Evolutionary conservation across 2,113 vertebrate species (phyloP), one percentile per base, ranked within the genome.

Genomic region (Tachuris rubrigastra): DNA sequence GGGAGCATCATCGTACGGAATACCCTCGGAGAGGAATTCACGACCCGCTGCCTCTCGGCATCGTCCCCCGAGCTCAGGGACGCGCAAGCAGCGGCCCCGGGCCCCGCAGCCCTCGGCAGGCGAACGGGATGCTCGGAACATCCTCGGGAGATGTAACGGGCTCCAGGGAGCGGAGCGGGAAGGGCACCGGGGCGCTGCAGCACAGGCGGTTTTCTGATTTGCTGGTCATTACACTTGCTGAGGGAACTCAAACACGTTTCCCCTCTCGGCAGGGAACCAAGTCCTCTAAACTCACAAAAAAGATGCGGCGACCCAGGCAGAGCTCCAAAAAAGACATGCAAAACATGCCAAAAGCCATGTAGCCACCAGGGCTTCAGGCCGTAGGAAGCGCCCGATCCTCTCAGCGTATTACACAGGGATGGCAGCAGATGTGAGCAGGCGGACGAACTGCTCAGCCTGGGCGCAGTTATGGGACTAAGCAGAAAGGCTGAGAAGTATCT

Each of bases 1-100:
- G 22, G 31, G 11, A n/a, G 30, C 22, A 8, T 10, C 2, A 3
- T 12, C 1, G 0, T 21, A 31, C 20, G 28, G 39, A 62, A 8
- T 4, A 27, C 10, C 6, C 16, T 28, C 11, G 10, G 6, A 5
- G 23, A 52, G 28, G 4, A 30, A 12, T 65, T 66, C 27, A 14
- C 58, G 63, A 27, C 22, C 33, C 58, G 27, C 33, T 66, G 37
- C 37, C 35, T 50, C 18, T 66, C 27, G 30, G 6, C 35, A 44
- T 23, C 9, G 12, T 33, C 59, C 33, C 52, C 15, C n/a, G 60
- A 24, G 68, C 27, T 17, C 10, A 24, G 9, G 22, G 31, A 33
- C 15, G 10, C 3, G 31, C 14, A 8, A 55, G n/a, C 24, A 28
- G 55, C 28, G 24, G 23, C n/a, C 28, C 39, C 28, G 6, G 69